Evolutionary conservation across 2,797 vertebrate species (phyloP).

Genomic region (Tarsius wallacei): DNA sequence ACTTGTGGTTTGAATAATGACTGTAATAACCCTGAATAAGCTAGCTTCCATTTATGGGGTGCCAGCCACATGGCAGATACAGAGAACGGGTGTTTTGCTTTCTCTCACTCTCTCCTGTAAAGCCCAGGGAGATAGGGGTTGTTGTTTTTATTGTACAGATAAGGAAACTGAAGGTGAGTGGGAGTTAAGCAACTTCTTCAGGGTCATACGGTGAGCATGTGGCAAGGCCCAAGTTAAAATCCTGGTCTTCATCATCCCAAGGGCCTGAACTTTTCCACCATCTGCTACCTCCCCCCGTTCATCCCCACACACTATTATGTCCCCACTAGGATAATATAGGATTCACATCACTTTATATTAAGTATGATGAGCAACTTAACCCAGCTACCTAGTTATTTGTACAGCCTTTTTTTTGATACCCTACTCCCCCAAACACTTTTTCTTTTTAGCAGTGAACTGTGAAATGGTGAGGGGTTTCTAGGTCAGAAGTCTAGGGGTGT

Average conservation of each 20-base stretch:
- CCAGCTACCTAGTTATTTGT: not conserved
- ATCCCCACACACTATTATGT: not conserved
- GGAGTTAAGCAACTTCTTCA: not conserved
- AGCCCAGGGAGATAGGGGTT: not conserved
- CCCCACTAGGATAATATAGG: not conserved
- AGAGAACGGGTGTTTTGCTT: fast-evolving
- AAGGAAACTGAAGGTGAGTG: not conserved
- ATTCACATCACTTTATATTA: not conserved
- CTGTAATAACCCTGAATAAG: fast-evolving
- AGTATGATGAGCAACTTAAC: not conserved
- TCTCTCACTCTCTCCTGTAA: fast-evolving
- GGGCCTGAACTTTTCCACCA: fast-evolving
- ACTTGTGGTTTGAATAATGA: not conserved
- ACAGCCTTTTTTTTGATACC: fast-evolving
- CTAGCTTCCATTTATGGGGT: not conserved
- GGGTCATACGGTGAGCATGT: fast-evolving
- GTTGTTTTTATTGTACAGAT: not conserved
- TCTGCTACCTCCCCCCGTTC: not conserved
- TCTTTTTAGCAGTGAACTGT: not conserved
- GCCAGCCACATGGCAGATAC: fast-evolving
- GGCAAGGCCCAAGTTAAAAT: not conserved
- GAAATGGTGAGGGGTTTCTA: not conserved
- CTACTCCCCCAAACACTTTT: not conserved
- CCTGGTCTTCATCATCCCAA: not conserved
- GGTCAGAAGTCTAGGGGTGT: not conserved